phyloP scores from a whole-genome alignment of 2,888 invertebrate species.

The Ypsolopha sequella region DNA sequence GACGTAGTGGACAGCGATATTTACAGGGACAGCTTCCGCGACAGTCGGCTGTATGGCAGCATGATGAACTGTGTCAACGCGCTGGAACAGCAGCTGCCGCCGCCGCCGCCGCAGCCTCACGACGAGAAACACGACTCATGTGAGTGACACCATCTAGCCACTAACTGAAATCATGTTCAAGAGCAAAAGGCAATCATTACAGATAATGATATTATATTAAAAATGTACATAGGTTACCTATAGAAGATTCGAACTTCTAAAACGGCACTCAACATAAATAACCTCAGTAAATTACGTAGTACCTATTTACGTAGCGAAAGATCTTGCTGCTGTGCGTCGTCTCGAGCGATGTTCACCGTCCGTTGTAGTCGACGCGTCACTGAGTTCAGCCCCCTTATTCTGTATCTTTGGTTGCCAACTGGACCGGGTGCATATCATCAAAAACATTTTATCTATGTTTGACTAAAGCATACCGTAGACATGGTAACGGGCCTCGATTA shows the following conservation, averaged over 20 bases:
- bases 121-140: conserved; percentile 66
- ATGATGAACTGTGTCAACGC: conserved; percentile 97
- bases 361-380: too few species aligned
- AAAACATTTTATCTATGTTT: too few species aligned
- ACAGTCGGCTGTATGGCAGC: conserved; percentile 93
- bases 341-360: too few species aligned
- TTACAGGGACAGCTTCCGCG: conserved; percentile 89
- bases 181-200: not conserved
- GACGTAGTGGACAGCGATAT: not conserved
- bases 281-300: not conserved
- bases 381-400: too few species aligned
- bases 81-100: conserved; percentile 88
- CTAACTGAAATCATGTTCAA: not conserved
- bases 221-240: not conserved
- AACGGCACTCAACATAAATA: not conserved
- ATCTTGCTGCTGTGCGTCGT: too few species aligned
- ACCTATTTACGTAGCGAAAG: too few species aligned
- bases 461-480: too few species aligned
- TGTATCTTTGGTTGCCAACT: too few species aligned
- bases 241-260: not conserved
- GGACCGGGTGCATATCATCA: too few species aligned
- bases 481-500: too few species aligned
- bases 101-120: conserved; percentile 52
- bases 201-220: too few species aligned
- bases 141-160: conserved; percentile 27